These are phyloP conservation scores for Rhyacophila brunnea DNA, from an alignment of 1,140 invertebrate genomes.

Conservation along the genomic window DNA sequence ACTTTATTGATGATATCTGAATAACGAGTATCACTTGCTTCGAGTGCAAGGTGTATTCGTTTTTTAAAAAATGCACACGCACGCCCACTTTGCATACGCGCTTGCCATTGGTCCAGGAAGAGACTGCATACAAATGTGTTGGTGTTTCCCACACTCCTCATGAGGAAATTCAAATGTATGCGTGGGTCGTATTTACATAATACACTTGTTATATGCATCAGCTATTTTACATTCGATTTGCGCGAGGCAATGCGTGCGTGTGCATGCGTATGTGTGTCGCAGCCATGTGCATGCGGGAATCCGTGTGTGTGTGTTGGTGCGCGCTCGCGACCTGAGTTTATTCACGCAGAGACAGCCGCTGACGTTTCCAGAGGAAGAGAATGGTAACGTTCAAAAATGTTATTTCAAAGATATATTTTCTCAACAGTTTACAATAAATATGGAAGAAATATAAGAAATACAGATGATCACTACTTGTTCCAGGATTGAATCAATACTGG, in stretches of 20 bases:
- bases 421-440: neutral
- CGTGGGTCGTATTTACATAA: conserved; percentile 31
- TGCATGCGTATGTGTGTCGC: conserved; percentile 1
- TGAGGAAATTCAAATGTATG: conserved; percentile 4
- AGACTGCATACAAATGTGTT: conserved; percentile 8
- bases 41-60: neutral
- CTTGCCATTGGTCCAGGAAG: conserved; percentile 24
- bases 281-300: neutral
- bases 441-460: too few species aligned
- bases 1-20: too few species aligned
- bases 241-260: neutral
- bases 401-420: neutral
- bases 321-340: conserved; percentile 5
- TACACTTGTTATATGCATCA: conserved; percentile 23
- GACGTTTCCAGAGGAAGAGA: conserved; percentile 3
- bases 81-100: conserved; percentile 34
- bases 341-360: conserved; percentile 24
- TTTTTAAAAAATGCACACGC: conserved; percentile 17
- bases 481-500: too few species aligned
- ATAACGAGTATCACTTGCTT: too few species aligned
- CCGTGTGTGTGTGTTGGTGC: conserved; percentile 10
- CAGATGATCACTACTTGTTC: too few species aligned
- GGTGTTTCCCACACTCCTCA: conserved; percentile 14
- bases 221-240: conserved; percentile 14
- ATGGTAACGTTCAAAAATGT: conserved; percentile 1